Conservation (phyloP, 1,140 invertebrate genomes). For the Macrobrachium nipponense region DNA sequence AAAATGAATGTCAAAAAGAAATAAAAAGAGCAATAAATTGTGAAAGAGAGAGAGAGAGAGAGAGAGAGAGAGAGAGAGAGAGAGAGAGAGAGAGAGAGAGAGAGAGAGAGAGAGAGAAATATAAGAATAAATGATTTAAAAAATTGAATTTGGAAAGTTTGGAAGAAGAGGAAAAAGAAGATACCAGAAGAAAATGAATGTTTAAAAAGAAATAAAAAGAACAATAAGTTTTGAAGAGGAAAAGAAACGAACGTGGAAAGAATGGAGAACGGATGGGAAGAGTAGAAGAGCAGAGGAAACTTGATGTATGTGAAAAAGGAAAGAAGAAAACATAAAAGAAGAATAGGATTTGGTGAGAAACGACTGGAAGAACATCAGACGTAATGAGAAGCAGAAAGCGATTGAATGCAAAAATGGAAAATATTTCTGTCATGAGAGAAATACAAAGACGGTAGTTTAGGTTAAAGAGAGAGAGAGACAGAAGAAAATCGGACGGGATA, state of each 20-base stretch:
- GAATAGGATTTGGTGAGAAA: background rate
- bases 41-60: background rate
- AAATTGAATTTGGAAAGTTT: background rate
- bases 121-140: background rate
- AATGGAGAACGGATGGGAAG: background rate
- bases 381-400: too few species aligned
- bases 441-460: too few species aligned
- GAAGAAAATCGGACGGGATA: too few species aligned
- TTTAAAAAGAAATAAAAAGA: background rate
- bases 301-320: background rate
- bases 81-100: conserved; percentile 24
- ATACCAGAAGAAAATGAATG: background rate
- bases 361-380: too few species aligned
- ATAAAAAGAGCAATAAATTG: background rate
- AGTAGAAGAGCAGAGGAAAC: background rate
- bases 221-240: background rate
- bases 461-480: too few species aligned
- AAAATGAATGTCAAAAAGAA: background rate
- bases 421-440: too few species aligned
- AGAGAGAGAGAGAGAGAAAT: background rate
- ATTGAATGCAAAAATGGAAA: too few species aligned
- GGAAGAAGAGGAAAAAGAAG: background rate
- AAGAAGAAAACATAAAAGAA: background rate
- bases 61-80: conserved; percentile 24
- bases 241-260: background rate